Percentiles rank a stretch among this genome's conserved stretches.
These are phyloP conservation scores for Pseudomyrmex dendroicus DNA, from an alignment of 1,140 invertebrate genomes.

Conservation along the genomic window DNA sequence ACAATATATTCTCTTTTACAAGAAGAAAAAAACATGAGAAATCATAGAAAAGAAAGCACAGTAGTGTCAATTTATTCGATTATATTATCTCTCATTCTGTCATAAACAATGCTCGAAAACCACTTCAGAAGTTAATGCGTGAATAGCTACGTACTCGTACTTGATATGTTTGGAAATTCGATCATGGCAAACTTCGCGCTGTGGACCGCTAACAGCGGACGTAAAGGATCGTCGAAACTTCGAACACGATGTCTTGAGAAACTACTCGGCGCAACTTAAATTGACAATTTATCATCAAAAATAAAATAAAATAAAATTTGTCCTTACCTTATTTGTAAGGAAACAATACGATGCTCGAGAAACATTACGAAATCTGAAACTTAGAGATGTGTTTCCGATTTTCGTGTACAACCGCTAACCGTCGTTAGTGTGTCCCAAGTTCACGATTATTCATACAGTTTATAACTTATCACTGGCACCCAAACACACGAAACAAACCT, in stretches of 20 bases:
- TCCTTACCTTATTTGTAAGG: neutral
- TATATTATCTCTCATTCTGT: conserved; percentile 11
- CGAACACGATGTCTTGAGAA: conserved; percentile 7
- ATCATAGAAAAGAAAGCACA: neutral
- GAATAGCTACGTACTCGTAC: conserved; percentile 59
- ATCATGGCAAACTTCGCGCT: conserved; percentile 67
- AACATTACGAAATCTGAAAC: conserved; percentile 8
- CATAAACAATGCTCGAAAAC: conserved; percentile 16
- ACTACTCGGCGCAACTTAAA: conserved; percentile 1
- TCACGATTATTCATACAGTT: conserved; percentile 46
- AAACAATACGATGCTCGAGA: neutral
- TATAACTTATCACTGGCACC: conserved; percentile 19
- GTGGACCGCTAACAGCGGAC: conserved; percentile 36
- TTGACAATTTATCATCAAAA: neutral
- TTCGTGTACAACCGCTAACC: conserved; percentile 8
- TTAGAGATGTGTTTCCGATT: conserved; percentile 29
- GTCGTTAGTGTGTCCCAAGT: conserved; percentile 40
- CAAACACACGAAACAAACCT: conserved; percentile 42
- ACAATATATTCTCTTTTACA: no score
- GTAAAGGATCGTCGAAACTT: conserved; percentile 35
- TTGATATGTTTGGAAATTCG: conserved; percentile 83
- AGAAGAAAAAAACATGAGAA: neutral
- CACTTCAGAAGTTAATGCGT: conserved; percentile 44
- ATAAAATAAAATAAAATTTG: neutral
- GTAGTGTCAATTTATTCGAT: neutral